Evolutionary conservation across 2,888 invertebrate species (phyloP), one percentile per base, ranked within the genome.

Genomic region (Apodemia duryi): DNA sequence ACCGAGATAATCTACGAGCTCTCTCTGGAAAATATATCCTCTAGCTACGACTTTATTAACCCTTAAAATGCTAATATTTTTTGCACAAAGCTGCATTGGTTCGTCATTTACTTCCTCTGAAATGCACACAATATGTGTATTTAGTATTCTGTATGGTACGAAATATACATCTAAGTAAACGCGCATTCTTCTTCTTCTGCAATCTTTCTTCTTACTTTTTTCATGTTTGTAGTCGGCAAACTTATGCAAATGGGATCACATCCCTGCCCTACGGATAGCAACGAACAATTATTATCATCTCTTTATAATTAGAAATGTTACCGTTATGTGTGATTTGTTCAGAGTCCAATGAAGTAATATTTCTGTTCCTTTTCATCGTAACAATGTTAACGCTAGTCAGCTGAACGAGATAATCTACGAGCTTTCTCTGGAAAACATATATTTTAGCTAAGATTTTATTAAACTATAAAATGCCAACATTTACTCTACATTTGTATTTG

Each of bases 361-460:
- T 49, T 46, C 46, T n/a, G 49, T 49, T 49, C n/a, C n/a, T 49
- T 49, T 49, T 49, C n/a, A 49, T 49, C 49, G 49, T n/a, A n/a
- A n/a, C 13, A 46, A 13, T 46, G n/a, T 46, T n/a, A 49, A 49
- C 21, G 21, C 49, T 6, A 49, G 7, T 49, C 49, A n/a, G n/a
- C n/a, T 49, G 49, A 49, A n/a, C n/a, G 49, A 49, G 49, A 49
- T 49, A 49, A 49, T 49, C 49, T 49, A 49, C 49, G n/a, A 49
- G 49, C 13, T 49, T n/a, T 49, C 49, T 49, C 49, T 6, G 6
- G 4, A 49, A 49, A n/a, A 49, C 4, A n/a, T n/a, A n/a, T n/a
- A 1, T 11, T 43, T 6, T 49, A 49, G 49, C 49, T n/a, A 49
- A 6, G 49, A 49, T 49, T 21, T 49, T 49, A 49, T 21, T 49